A percentile compares a stretch with the other conserved stretches of the same genome.
Conservation (phyloP, 2,888 invertebrate species). For the Caenorhabditis sp. region DNA sequence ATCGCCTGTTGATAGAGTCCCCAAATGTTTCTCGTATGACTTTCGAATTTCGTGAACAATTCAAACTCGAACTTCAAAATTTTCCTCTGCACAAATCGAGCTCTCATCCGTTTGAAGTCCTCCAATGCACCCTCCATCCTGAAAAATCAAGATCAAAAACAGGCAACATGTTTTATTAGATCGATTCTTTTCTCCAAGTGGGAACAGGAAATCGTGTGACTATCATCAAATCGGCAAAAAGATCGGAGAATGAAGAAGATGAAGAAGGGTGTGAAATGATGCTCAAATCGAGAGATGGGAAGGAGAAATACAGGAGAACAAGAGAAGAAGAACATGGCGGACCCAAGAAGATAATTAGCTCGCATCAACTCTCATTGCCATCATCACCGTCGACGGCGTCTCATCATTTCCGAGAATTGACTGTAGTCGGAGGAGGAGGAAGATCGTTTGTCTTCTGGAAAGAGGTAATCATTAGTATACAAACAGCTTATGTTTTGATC, state of each 20-base stretch:
- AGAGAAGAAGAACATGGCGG: conserved; percentile 5
- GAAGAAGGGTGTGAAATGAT: conserved; percentile 19
- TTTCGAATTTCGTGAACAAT: conserved; percentile 72
- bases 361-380: conserved; percentile 37
- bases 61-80: conserved; percentile 73
- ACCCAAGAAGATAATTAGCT: conserved; percentile 46
- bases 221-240: conserved; percentile 37
- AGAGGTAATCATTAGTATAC: neutral
- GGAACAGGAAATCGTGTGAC: conserved; percentile 8
- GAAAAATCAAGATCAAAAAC: conserved; percentile 15
- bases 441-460: conserved; percentile 63
- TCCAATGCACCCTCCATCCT: conserved; percentile 52
- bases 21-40: conserved; percentile 72
- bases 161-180: conserved; percentile 40
- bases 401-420: conserved; percentile 49
- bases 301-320: neutral
- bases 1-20: conserved; percentile 76
- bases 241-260: neutral
- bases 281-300: neutral
- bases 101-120: conserved; percentile 67
- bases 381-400: conserved; percentile 49
- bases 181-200: conserved; percentile 15
- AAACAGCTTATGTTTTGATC: neutral
- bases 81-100: conserved; percentile 68
- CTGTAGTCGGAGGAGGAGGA: conserved; percentile 24